Percentiles rank a stretch among this genome's conserved stretches.
phyloP scores from a whole-genome alignment of 2,888 invertebrate genomes.

The Amiota communis region DNA sequence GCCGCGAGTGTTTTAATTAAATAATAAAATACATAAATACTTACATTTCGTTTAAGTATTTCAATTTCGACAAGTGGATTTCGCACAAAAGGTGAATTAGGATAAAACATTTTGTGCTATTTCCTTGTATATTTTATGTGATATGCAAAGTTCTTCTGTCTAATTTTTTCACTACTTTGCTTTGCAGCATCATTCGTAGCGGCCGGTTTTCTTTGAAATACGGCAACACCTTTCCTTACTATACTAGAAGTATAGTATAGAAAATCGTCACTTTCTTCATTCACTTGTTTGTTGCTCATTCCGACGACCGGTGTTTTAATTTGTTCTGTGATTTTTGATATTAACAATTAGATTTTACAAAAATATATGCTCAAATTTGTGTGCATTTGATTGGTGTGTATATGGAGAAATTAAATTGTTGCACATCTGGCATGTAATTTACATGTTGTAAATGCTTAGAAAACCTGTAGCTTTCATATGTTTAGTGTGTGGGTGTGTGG shows the following conservation, averaged over 20 bases:
- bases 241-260: too few relatives aligned
- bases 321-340: constrained; percentile 68
- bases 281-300: constrained; percentile 31
- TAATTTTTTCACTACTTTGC: constrained; percentile 48
- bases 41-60: constrained; percentile 70
- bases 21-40: constrained; percentile 45
- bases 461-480: constrained; percentile 42
- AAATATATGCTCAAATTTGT: constrained; percentile 60
- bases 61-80: constrained; percentile 69
- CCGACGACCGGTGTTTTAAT: constrained; percentile 55
- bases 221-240: constrained; percentile 38
- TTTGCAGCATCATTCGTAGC: constrained; percentile 37
- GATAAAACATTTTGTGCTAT: constrained; percentile 64
- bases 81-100: constrained; percentile 70
- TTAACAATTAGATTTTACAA: constrained; percentile 62
- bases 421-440: constrained; percentile 7
- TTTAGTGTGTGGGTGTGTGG: neutral
- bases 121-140: neutral
- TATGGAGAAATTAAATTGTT: constrained; percentile 42
- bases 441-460: constrained; percentile 38
- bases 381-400: constrained; percentile 66
- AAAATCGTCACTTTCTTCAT: constrained; percentile 40
- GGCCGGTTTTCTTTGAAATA: constrained; percentile 36
- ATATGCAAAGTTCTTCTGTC: constrained; percentile 27
- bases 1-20: neutral